Base-by-base conservation (phyloP, 2,888 invertebrate genomes). In the Sesia bembeciformis region DNA sequence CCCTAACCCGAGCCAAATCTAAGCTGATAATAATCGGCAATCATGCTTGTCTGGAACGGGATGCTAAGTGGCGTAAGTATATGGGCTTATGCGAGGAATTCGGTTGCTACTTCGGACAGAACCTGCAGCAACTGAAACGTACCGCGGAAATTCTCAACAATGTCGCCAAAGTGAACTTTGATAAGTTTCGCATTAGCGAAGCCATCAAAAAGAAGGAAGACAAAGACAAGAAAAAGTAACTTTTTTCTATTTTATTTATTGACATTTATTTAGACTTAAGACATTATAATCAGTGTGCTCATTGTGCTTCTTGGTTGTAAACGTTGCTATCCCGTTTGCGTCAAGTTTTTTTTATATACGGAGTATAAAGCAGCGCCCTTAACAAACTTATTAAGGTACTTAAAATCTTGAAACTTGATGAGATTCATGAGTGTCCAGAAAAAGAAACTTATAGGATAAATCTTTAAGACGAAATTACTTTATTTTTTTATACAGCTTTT, bases 1-100 rank as follows among this genome's bases (percentile, higher is more conserved):
- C 94, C 0, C 66, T 95, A 4, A 94, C 94, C 0, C 81, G 95
- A 55, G 94, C 95, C 0, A 93, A 92, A 74, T 90, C 92, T n/a
- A 90, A 95, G 58, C 75, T 93, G n/a, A 91, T 95, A 40, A 81
- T 81, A 39, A 63, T 81, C 76, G 93, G 76, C 72, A 93, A 86
- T 85, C 93, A 72, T 46, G 61, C 75, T 0, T 84, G 88, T 7
- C 68, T 91, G 40, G 66, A 72, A 40, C 76, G 74, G 53, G 72
- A 76, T 43, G 57, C 67, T 4, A 76, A 81, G 57, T 90, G 90
- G 90, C 62, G 62, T 5, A 58, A 59, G 39, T 84, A 76, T 52
- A 90, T 90, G 39, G 56, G 80, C 3, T 64, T 63, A 39, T 87
- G 90, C 60, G 60, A 68, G 39, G 64, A 73, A 0, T 56, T 63